Percentiles rank a stretch among this genome's conserved stretches.
Evolutionary conservation across 2,888 invertebrate species (phyloP).

Genomic region (Tipula lateralis): DNA sequence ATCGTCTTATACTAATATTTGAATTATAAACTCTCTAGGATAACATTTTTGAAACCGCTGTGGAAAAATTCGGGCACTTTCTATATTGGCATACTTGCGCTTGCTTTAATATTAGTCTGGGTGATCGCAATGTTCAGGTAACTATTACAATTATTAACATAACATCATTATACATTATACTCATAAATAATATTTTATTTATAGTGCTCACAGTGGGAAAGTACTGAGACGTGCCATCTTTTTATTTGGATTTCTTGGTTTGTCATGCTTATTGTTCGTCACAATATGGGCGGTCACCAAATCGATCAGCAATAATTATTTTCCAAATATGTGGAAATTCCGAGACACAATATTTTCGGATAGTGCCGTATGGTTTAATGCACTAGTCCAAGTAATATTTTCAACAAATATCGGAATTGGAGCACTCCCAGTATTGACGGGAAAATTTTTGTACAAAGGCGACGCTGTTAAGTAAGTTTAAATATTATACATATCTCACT

Average conservation of each 20-base stretch:
- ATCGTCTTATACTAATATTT: neutral
- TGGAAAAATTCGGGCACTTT: conserved; percentile 45
- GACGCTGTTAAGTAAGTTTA: conserved; percentile 43
- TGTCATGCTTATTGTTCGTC: conserved; percentile 42
- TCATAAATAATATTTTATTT: conserved; percentile 29
- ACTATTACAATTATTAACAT: too few relatives aligned
- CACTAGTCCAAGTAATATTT: conserved; percentile 48
- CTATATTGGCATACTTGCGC: conserved; percentile 46
- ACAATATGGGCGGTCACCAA: conserved; percentile 48
- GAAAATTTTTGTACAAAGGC: conserved; percentile 49
- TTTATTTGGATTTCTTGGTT: conserved; percentile 43
- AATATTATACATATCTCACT: neutral
- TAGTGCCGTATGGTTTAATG: conserved; percentile 48
- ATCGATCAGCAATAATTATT: conserved; percentile 43
- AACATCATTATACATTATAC: too few relatives aligned
- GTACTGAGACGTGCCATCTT: conserved; percentile 45
- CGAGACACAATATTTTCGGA: conserved; percentile 39
- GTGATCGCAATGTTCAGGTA: conserved; percentile 48
- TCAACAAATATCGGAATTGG: conserved; percentile 48
- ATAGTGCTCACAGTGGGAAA: conserved; percentile 48
- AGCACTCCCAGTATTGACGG: conserved; percentile 47
- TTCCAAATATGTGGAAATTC: conserved; percentile 46
- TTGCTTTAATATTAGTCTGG: conserved; percentile 47
- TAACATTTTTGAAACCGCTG: conserved; percentile 48
- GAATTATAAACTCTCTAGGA: conserved; percentile 32